Base-by-base conservation (phyloP, 2,888 invertebrate genomes). In the Spicauda simplicius region DNA sequence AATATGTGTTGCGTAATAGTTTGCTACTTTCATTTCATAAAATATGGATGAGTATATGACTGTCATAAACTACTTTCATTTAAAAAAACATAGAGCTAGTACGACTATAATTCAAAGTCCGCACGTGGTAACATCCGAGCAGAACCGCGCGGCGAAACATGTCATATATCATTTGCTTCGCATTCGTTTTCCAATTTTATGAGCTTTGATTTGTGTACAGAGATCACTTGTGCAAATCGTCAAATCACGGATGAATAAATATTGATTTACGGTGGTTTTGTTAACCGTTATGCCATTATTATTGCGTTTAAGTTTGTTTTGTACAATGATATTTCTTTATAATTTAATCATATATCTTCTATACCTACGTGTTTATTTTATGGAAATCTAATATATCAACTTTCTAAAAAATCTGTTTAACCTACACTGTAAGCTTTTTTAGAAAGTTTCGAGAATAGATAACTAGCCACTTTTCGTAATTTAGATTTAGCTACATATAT, bases 111-210 rank as follows among this genome's bases (percentile, higher is more conserved):
- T 33, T 10, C 7, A 33, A 33, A 33, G 10, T 25, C 25, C 25
- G 8, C 10, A 33, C 33, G 4, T 6, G 33, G 8, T 33, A 33
- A 8, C 10, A 33, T 3, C 33, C 41, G 14, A 3, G 12, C 41
- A 14, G 5, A 41, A 14, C 14, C 41, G 41, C 41, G 41, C 41
- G 14, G 41, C 41, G 41, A 41, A 41, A 14, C 41, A 1, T 14
- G 41, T 41, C 10, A 14, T 41, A 14, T 14, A 41, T 41, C 41
- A 41, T 14, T 41, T 14, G 10, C 10, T 14, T 11, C 58, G 63
- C 52, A 53, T 67, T 41, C 54, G 41, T 53, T 19, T 53, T 61
- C 18, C 25, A 54, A 20, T 25, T 62, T 62, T 62, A 54, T 62
- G 54, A 60, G 50, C 18, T 12, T 37, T 61, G 53, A 59, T 59